Base-by-base conservation (phyloP, 2,888 invertebrate genomes). In the Napeogenes inachia region DNA sequence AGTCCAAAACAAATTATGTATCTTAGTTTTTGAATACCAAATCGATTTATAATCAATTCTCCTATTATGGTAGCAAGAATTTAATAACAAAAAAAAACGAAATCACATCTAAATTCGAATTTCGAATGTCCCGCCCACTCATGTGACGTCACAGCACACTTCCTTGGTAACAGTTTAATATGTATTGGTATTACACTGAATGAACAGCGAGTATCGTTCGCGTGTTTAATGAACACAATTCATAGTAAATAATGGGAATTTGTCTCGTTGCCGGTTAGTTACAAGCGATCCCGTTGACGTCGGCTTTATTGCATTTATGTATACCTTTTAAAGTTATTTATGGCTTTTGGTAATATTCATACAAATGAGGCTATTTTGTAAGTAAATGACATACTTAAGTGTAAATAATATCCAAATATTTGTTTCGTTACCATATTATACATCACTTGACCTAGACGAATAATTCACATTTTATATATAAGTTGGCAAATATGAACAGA, bases 201-300 rank as follows among this genome's bases (percentile, higher is more conserved):
- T 74, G 70, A 76, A 74, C 78, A 66, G 78, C 76, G 73, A 75
- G 72, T 70, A 64, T 67, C 69, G 76, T 69, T 87, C 75, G 88
- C 88, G 88, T 88, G 88, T 76, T 79, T 75, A 82, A 82, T 76
- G 76, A 78, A 75, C 80, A 87, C 85, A 81, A 85, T 76, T 89
- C 85, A 86, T 79, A 70, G 73, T 83, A 83, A 86, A 76, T 84
- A 84, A 87, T 86, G 78, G 73, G 81, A 79, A 76, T 82, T 82
- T 81, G 84, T 84, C 84, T 84, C 83, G 81, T 84, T 85, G 77
- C 78, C 74, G 76, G 79, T 81, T 83, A 82, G 86, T 88, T 87
- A 87, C 85, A 74, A 80, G 73, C 71, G 69, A 81, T 81, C 82
- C 81, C 84, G 84, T 80, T 79, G 75, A 68, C 68, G 64, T 73